A percentile compares a stretch with the other conserved stretches of the same genome.
These are phyloP conservation scores for Carapus acus DNA, from an alignment of 2,797 vertebrate genomes.

Conservation along the genomic window DNA sequence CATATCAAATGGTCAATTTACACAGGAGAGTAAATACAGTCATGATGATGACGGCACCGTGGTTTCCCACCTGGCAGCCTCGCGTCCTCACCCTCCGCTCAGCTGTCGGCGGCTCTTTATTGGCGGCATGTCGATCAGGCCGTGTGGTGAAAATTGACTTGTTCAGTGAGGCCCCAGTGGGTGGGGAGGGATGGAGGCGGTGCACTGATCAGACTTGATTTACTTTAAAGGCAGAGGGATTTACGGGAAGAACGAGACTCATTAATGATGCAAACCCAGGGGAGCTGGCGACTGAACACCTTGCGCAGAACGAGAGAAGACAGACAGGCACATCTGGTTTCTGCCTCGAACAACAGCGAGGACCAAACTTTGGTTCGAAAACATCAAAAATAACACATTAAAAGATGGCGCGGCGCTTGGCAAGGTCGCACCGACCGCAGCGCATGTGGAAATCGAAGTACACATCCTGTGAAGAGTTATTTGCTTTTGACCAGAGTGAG, in stretches of 20 bases:
- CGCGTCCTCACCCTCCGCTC: no score
- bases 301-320: slow-evolving; percentile 36
- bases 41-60: no score
- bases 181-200: background rate
- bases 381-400: slow-evolving; percentile 23
- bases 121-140: no score
- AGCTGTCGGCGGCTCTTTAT: no score
- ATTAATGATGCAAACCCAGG: slow-evolving; percentile 48
- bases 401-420: background rate
- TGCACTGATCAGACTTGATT: slow-evolving; percentile 50
- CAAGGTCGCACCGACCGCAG: background rate
- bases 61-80: no score
- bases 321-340: slow-evolving; percentile 27
- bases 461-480: slow-evolving; percentile 7
- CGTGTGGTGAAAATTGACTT: no score
- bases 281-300: slow-evolving; percentile 50
- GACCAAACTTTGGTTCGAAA: slow-evolving; percentile 11
- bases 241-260: slow-evolving; percentile 43
- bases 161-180: slow-evolving; percentile 4
- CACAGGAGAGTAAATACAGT: no score
- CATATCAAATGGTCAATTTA: no score
- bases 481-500: slow-evolving; percentile 12
- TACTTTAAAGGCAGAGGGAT: slow-evolving; percentile 44
- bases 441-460: background rate
- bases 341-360: slow-evolving; percentile 20